A percentile compares a stretch with the other conserved stretches of the same genome.
phyloP scores from a whole-genome alignment of 2,113 vertebrate species.

The Tauraco erythrolophus region DNA sequence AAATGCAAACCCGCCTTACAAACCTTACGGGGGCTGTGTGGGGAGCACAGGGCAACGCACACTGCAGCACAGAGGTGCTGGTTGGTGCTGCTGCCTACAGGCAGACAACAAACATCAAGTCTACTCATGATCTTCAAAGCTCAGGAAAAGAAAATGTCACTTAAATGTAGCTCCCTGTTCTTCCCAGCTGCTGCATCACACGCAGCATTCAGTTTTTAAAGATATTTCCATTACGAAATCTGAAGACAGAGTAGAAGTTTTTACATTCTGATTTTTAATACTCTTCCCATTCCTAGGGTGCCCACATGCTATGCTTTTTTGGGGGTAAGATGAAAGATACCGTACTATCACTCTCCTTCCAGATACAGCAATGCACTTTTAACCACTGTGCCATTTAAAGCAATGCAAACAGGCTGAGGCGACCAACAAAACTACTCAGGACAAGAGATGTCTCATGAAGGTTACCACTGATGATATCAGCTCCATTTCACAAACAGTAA shows the following conservation, averaged over 20 bases:
- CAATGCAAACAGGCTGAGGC: not conserved
- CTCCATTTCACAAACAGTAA: not conserved
- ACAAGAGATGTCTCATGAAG: not conserved
- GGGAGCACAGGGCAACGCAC: not conserved
- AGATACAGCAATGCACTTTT: not conserved
- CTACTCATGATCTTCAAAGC: too few relatives aligned
- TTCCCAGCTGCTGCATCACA: too few relatives aligned
- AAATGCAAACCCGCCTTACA: not conserved
- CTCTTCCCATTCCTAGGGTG: not conserved
- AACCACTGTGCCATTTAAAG: not conserved
- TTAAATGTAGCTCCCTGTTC: not conserved
- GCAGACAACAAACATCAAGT: too few relatives aligned
- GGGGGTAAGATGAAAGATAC: accelerated
- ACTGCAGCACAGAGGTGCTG: not conserved
- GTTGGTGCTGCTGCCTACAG: too few relatives aligned
- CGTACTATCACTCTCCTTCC: not conserved
- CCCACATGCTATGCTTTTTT: accelerated
- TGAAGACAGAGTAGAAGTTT: not conserved
- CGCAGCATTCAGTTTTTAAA: not conserved
- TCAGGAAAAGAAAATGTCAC: not conserved
- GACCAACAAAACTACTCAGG: not conserved
- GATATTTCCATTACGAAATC: too few relatives aligned
- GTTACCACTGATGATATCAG: not conserved
- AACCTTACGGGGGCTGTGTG: not conserved
- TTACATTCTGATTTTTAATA: not conserved